Percentiles rank a stretch among this genome's conserved stretches.
phyloP scores from a whole-genome alignment of 2,888 invertebrate genomes.

The Branchipolynoe longqiensis region DNA sequence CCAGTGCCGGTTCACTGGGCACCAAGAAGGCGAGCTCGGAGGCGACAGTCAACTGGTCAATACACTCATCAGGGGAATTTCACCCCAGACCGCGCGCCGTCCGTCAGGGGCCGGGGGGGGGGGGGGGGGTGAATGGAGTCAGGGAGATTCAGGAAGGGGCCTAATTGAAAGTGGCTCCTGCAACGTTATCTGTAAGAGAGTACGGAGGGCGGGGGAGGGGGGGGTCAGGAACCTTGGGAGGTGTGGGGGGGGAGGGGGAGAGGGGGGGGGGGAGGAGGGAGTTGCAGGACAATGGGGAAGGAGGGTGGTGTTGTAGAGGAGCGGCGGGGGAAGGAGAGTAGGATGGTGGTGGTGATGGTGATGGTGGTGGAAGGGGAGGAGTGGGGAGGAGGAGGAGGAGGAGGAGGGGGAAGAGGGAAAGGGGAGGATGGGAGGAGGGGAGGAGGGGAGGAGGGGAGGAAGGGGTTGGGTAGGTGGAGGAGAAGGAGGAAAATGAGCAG shows the following conservation, averaged over 20 bases:
- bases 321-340: background rate
- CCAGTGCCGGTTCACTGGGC: background rate
- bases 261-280: background rate
- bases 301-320: background rate
- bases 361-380: background rate
- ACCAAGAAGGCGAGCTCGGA: background rate
- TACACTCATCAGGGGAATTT: conserved; percentile 31
- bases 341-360: background rate
- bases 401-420: background rate
- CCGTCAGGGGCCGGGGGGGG: background rate
- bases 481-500: background rate
- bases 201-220: too few species aligned
- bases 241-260: conserved; percentile 3
- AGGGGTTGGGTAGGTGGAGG: background rate
- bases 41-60: conserved; percentile 1
- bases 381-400: background rate
- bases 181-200: too few species aligned
- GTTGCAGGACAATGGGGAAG: background rate
- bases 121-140: background rate
- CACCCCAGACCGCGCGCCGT: background rate
- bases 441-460: background rate
- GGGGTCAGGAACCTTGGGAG: too few species aligned
- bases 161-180: too few species aligned
- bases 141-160: too few species aligned
- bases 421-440: background rate